A percentile compares a stretch with the other conserved stretches of the same genome.
phyloP scores from a whole-genome alignment of 1,140 invertebrate species.

The Megathymus violae region DNA sequence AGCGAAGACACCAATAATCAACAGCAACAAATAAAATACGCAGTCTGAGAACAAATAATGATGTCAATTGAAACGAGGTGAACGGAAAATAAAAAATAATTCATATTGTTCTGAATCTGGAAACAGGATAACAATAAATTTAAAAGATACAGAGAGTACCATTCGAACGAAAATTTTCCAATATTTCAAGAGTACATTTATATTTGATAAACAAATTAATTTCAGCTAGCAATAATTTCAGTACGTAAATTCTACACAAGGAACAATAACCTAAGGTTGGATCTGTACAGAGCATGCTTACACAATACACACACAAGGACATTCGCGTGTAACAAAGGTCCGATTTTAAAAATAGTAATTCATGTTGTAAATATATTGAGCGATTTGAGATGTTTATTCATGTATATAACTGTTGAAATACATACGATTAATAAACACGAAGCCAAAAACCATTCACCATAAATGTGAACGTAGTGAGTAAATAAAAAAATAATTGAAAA shows the following conservation, averaged over 20 bases:
- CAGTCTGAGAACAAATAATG: neutral
- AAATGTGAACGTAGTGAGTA: neutral
- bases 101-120: neutral
- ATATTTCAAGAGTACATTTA: too few species aligned
- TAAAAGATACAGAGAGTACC: neutral
- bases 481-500: neutral
- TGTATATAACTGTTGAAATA: neutral
- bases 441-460: neutral
- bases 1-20: neutral
- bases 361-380: neutral
- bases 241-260: too few species aligned
- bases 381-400: neutral
- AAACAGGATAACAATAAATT: neutral
- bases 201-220: too few species aligned
- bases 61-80: neutral
- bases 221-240: too few species aligned
- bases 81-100: neutral
- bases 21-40: neutral
- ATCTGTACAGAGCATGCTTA: too few species aligned
- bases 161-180: too few species aligned
- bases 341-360: too few species aligned
- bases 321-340: too few species aligned
- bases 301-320: too few species aligned
- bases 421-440: neutral
- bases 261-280: too few species aligned